Base-by-base conservation (phyloP, 2,888 invertebrate species). In the Flexamia atlantica region DNA sequence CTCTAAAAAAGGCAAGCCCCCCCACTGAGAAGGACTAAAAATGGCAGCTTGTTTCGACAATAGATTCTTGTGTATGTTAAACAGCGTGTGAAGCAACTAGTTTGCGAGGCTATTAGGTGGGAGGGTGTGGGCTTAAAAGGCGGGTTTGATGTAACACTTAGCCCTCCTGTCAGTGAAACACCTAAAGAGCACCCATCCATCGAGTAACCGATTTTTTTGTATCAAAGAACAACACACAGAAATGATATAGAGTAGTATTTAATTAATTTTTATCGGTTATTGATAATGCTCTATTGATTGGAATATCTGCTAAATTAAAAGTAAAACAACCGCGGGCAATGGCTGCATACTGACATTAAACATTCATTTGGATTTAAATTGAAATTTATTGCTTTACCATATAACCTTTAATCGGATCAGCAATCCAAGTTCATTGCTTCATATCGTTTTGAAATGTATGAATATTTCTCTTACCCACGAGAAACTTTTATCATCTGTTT, bases 381-480 rank as follows among this genome's bases (percentile, higher is more conserved):
- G 64, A 30, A 64, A 64, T 64, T 57, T 57, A 57, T 57, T 23
- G 57, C 57, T 23, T 57, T 20, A 25, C 57, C 57, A 57, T 57
- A 12, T 57, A 57, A 46, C 20, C 20, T 25, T 3, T 57, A 57
- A 57, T 57, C 57, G 57, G 57, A 57, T 57, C 57, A 23, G 57
- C 1, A 7, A 46, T 46, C 46, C 12, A 10, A 46, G 46, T 46
- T 46, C 14, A 46, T 46, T 46, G 17, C 46, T 12, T 20, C 3
- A 57, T 23, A 10, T 2, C 9, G 57, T 2, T n/a, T n/a, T n/a
- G 5, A 50, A 50, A n/a, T 50, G 17, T 50, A 50, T 50, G 5
- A 36, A 36, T 36, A 36, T 7, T 36, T n/a, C n/a, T n/a, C n/a
- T n/a, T n/a, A n/a, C n/a, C n/a, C n/a, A n/a, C n/a, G n/a, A n/a